Evolutionary conservation across 2,113 vertebrate genomes (phyloP).

Genomic region (Centrocercus urophasianus): DNA sequence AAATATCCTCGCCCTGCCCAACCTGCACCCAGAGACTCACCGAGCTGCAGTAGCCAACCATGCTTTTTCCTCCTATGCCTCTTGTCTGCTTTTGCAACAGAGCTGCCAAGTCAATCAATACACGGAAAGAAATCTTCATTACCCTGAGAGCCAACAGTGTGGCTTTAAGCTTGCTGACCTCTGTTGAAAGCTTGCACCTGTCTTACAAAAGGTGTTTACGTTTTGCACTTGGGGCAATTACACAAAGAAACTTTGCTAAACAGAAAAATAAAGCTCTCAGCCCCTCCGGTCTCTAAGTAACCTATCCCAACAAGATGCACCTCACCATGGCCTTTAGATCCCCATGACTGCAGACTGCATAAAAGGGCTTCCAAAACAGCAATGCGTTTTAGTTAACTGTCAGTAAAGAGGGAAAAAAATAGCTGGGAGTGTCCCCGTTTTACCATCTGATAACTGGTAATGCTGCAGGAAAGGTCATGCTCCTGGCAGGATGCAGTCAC

Average conservation of each 20-base stretch:
- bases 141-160: fast-evolving
- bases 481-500: background rate
- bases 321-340: fast-evolving
- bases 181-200: background rate
- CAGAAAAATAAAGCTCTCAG: background rate
- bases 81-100: background rate
- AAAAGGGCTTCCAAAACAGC: background rate
- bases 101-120: background rate
- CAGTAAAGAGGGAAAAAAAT: background rate
- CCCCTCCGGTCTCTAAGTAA: background rate
- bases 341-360: fast-evolving
- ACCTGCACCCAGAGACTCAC: background rate
- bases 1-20: background rate
- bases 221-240: background rate
- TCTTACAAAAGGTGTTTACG: background rate
- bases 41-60: background rate
- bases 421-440: background rate
- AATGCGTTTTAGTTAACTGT: background rate
- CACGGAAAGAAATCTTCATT: fast-evolving
- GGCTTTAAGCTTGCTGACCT: background rate
- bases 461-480: background rate
- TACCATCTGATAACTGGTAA: background rate
- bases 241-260: background rate
- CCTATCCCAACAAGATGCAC: background rate
- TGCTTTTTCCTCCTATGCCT: background rate